Evolutionary conservation across 2,888 invertebrate genomes (phyloP), one percentile per base, ranked within the genome.

Genomic region (Xestobium rufovillosum): DNA sequence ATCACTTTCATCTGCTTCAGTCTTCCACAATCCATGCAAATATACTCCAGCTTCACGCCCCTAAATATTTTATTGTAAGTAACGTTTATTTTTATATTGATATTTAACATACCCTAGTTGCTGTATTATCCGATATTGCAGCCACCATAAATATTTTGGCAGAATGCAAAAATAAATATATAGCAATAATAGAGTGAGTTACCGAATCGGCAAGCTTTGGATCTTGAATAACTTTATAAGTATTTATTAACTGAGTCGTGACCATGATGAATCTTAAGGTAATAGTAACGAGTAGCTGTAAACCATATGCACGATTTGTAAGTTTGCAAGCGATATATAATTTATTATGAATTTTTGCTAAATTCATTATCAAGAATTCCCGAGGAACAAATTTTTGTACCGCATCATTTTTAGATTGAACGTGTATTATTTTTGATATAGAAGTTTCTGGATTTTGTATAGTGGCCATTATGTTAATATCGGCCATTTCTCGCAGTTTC

Each of bases 141-240:
- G 45, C 46, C 13, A 50, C 26, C 48, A 50, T 47, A 19, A 50
- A 47, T 4, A 47, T 38, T 36, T 48, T 50, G 1, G 41, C 43
- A 6, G 40, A 43, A 38, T 48, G 50, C 27, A 50, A 32, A 35
- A 42, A 39, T 17, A 50, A 35, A 31, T 48, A 50, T 30, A 44
- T 43, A 6, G 26, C 36, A 9, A 42, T 28, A 8, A 49, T 17
- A n/a, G 31, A 29, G 30, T 46, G 47, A 9, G 37, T 38, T 9
- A 47, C 33, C 3, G 13, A 10, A 25, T 26, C 26, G 10, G 38
- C 38, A 11, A 31, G 14, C 13, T 37, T 33, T 3, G 44, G 44
- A 19, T 43, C 40, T 31, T 40, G 36, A 3, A 49, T 26, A 14
- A 36, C 43, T 31, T 49, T 46, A 30, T 48, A 50, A 3, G 41